Evolutionary conservation across 2,888 invertebrate genomes (phyloP).

Genomic region (Drosophila niveifrons): DNA sequence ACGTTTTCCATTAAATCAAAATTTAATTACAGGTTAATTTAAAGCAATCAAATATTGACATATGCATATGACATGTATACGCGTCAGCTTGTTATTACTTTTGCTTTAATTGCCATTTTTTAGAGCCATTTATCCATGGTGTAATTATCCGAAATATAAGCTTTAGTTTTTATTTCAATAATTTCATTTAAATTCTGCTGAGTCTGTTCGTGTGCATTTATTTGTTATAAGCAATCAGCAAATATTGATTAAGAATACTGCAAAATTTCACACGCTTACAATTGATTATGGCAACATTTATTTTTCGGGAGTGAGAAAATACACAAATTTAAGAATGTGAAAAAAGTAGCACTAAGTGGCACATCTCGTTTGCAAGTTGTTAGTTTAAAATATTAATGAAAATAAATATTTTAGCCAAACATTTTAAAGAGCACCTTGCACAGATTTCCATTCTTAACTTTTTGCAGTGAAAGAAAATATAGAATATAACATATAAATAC

Average conservation of each 20-base stretch:
- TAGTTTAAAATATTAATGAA: too few relatives aligned
- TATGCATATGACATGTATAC: conserved; percentile 10
- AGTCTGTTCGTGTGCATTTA: neutral
- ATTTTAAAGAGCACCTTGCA: too few relatives aligned
- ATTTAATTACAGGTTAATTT: conserved; percentile 58
- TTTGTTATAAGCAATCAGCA: neutral
- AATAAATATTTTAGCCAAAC: too few relatives aligned
- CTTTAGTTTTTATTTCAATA: neutral
- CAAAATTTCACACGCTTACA: too few relatives aligned
- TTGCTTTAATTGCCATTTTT: neutral
- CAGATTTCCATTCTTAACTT: too few relatives aligned
- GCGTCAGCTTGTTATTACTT: conserved; percentile 6
- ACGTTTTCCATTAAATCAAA: conserved; percentile 39
- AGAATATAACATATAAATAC: neutral
- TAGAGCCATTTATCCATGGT: neutral
- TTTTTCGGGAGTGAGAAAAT: neutral
- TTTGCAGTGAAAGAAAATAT: too few relatives aligned
- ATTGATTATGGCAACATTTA: neutral
- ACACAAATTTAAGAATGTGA: too few relatives aligned
- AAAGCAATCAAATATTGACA: conserved; percentile 43
- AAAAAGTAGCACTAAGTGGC: neutral
- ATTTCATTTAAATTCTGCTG: neutral
- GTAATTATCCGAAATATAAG: neutral
- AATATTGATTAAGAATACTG: too few relatives aligned
- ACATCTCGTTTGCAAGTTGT: neutral